phyloP scores from a whole-genome alignment of 2,113 vertebrate species.

The Elephantulus edwardii region DNA sequence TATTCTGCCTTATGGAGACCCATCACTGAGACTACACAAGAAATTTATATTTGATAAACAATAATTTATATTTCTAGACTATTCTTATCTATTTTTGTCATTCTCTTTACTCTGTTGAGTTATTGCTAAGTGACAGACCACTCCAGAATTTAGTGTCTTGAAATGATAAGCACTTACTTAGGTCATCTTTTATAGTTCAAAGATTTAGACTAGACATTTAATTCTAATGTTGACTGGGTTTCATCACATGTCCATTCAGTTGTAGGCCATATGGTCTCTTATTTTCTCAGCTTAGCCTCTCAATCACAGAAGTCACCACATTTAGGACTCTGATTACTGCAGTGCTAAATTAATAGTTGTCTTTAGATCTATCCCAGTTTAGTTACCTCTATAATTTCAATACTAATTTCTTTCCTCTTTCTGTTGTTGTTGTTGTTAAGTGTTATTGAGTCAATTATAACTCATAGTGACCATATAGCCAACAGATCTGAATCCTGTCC shows the following conservation, averaged over 20 bases:
- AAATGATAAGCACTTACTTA: not conserved
- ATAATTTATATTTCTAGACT: not conserved
- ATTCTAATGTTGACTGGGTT: not conserved
- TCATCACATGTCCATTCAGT: not conserved
- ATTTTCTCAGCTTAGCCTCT: not conserved
- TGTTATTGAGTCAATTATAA: not conserved
- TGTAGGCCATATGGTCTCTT: not conserved
- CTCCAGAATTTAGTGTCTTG: not conserved
- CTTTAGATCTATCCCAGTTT: not conserved
- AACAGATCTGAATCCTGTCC: no score
- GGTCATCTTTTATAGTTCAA: not conserved
- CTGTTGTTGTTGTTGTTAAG: not conserved
- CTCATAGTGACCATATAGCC: no score
- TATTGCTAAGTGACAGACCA: not conserved
- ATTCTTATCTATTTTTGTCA: not conserved
- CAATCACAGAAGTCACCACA: not conserved
- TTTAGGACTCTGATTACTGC: not conserved
- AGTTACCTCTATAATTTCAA: not conserved
- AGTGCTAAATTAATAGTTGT: not conserved
- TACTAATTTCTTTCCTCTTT: not conserved
- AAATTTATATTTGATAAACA: no score
- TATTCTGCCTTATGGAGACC: no score
- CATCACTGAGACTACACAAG: not conserved
- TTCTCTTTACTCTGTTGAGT: not conserved
- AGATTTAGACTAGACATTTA: not conserved